A percentile compares a stretch with the other conserved stretches of the same genome.
Evolutionary conservation across 2,113 vertebrate genomes (phyloP).

Genomic region (Telmatochromis sp.): DNA sequence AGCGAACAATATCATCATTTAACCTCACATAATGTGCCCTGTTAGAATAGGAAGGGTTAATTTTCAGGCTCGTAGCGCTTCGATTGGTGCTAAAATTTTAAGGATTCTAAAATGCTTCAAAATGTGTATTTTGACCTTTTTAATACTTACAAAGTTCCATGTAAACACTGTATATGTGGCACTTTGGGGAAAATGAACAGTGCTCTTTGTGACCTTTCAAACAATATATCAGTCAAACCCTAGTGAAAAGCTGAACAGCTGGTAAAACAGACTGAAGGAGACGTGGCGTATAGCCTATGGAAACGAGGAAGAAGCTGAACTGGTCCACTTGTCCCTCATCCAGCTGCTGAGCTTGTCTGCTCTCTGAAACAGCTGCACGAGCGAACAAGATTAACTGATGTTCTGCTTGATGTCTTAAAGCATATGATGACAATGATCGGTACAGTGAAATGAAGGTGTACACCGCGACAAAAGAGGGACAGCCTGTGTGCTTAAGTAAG

Average conservation of each 20-base stretch:
- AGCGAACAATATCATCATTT: background rate
- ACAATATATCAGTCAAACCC: constrained; percentile 30
- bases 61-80: rapidly evolving
- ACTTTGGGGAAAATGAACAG: background rate
- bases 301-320: background rate
- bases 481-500: background rate
- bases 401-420: background rate
- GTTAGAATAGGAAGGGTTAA: background rate
- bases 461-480: background rate
- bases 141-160: background rate
- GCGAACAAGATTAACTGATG: background rate
- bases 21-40: background rate
- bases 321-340: background rate
- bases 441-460: background rate
- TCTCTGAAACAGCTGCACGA: constrained; percentile 7
- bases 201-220: background rate
- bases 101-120: background rate
- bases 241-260: background rate
- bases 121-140: background rate
- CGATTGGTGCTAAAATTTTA: background rate
- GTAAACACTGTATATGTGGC: background rate
- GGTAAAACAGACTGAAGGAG: background rate
- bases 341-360: constrained; percentile 26
- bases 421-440: background rate
- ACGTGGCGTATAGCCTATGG: constrained; percentile 1